A percentile compares a stretch with the other conserved stretches of the same genome.
These are phyloP conservation scores for Chroicocephalus ridibundus DNA, from an alignment of 2,113 vertebrate genomes.

Conservation along the genomic window DNA sequence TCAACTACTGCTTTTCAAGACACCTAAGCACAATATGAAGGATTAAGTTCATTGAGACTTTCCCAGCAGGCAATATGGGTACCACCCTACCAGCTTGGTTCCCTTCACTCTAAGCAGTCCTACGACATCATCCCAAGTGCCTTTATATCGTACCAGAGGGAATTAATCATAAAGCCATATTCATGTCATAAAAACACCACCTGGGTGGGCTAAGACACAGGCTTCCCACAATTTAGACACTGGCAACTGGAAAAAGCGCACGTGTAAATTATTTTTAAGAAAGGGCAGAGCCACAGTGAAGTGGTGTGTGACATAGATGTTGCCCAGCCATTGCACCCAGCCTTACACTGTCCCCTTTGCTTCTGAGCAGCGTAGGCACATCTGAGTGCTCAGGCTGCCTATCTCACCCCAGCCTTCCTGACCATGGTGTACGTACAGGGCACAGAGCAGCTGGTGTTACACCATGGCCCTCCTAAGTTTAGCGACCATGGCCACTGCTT, in stretches of 20 bases:
- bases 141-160: neutral
- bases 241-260: neutral
- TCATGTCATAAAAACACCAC: neutral
- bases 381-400: neutral
- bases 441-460: neutral
- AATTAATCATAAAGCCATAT: neutral
- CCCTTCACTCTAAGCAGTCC: neutral
- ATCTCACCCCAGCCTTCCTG: neutral
- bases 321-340: neutral
- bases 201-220: neutral
- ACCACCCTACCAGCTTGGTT: neutral
- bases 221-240: neutral
- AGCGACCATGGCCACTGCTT: accelerated
- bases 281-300: neutral
- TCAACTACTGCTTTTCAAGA: neutral
- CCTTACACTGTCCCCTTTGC: neutral
- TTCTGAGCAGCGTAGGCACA: neutral
- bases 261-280: neutral
- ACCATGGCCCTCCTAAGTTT: neutral
- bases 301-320: neutral
- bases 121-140: neutral
- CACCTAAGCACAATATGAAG: neutral
- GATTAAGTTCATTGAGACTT: neutral
- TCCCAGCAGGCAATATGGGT: neutral
- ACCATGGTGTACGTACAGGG: accelerated